Evolutionary conservation across 2,888 invertebrate genomes (phyloP), one percentile per base, ranked within the genome.

Genomic region (Calameuta pallipes): DNA sequence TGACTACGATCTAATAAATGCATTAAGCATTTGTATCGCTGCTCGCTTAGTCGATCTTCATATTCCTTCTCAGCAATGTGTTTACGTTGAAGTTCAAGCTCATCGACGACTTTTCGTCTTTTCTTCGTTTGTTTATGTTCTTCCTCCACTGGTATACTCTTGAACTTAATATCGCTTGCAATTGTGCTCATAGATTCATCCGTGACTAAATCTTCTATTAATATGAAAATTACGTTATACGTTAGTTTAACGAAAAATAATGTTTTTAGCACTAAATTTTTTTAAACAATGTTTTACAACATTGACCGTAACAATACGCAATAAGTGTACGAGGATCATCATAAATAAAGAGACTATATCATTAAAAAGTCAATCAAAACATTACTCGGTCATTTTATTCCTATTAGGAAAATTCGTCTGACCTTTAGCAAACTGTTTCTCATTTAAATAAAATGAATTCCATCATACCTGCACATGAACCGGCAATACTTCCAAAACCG

Each of bases 1-100:
- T 91, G 83, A 77, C 90, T 90, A 70, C 84, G 80, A 4, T 81
- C 85, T 11, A 91, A 74, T 12, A 91, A 84, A 79, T 90, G 90
- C 87, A 89, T 89, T 4, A 91, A 83, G 41, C 86, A 82, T 77
- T 89, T 90, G 70, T 90, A 89, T 69, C 86, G 84, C 73, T 88
- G 83, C 74, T 90, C 89, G 13, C 84, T 82, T 15, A 87, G 41
- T 79, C 87, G 81, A 1, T 71, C 69, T 15, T 87, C 79, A 78
- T 87, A 88, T 31, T 85, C 75, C 73, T 88, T 86, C 4, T 78
- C 71, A 6, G 6, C 71, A 71, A 71, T 31, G 13, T 4, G 71
- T 23, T 71, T 71, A 1, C 3, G 12, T 71, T 71, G 31, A 33
- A 15, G 31, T 6, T 71, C 71, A 33, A 15, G 33, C 31, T 71